Evolutionary conservation across 1,140 invertebrate genomes (phyloP).

Genomic region (Drosophila pachea): DNA sequence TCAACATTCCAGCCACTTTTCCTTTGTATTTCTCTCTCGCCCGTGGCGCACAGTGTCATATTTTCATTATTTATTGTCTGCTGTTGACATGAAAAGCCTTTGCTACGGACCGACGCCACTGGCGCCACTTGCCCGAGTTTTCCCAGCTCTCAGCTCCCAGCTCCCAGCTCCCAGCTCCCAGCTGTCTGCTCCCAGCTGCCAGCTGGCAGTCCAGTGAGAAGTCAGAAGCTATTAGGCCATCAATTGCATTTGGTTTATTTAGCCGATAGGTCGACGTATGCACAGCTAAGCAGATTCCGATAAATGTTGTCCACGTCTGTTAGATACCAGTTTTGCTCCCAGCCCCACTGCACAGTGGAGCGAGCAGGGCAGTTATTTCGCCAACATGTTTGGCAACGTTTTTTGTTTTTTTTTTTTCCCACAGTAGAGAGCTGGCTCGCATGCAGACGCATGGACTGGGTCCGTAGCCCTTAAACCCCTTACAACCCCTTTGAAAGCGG

Average conservation of each 20-base stretch:
- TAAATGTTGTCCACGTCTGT: neutral
- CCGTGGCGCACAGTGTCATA: slow-evolving; percentile 18
- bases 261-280: slow-evolving; percentile 8
- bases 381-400: neutral
- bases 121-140: slow-evolving; percentile 56
- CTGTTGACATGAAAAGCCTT: slow-evolving; percentile 57
- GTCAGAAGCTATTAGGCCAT: slow-evolving; percentile 29
- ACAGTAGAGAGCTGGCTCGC: slow-evolving; percentile 4
- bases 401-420: neutral
- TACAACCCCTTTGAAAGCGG: slow-evolving; percentile 40
- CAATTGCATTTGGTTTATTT: slow-evolving; percentile 54
- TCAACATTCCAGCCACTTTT: slow-evolving; percentile 36
- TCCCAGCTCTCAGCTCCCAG: slow-evolving; percentile 6
- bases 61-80: slow-evolving; percentile 36
- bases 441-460: slow-evolving; percentile 20
- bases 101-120: slow-evolving; percentile 34
- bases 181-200: neutral
- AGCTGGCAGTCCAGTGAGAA: slow-evolving; percentile 1
- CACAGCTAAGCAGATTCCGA: slow-evolving; percentile 2
- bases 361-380: too few relatives aligned
- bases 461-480: slow-evolving; percentile 39
- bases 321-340: neutral
- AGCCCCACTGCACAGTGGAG: neutral
- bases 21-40: slow-evolving; percentile 14
- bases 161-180: too few relatives aligned